phyloP scores from a whole-genome alignment of 2,113 vertebrate species.

The Peromyscus californicus region DNA sequence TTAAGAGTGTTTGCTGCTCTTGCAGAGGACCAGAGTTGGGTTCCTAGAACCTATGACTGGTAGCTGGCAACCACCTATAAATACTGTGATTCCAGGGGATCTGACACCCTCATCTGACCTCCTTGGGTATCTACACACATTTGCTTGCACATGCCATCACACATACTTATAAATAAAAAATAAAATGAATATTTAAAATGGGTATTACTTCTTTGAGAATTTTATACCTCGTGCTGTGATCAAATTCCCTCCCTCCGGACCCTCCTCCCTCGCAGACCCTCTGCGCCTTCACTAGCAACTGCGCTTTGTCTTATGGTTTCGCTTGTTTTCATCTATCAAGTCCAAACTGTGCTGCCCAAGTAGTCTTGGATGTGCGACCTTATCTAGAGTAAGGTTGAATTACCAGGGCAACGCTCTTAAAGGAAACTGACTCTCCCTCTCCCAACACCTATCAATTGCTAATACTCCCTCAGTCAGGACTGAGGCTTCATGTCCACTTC shows the following conservation, averaged over 20 bases:
- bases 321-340: not conserved
- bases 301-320: not conserved
- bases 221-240: not conserved
- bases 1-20: not conserved
- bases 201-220: not conserved
- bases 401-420: not conserved
- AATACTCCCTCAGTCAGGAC: not conserved
- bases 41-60: no score
- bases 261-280: no score
- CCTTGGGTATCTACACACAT: not conserved
- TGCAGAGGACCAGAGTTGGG: not conserved
- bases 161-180: not conserved
- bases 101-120: not conserved
- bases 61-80: not conserved
- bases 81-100: not conserved
- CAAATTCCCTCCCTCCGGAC: no score
- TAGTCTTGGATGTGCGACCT: not conserved
- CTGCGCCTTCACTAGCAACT: not conserved
- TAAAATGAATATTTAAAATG: not conserved
- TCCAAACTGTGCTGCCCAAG: not conserved
- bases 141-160: not conserved
- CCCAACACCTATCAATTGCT: not conserved
- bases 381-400: no score
- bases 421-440: no score
- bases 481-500: not conserved